A percentile compares a stretch with the other conserved stretches of the same genome.
phyloP scores from a whole-genome alignment of 2,113 vertebrate genomes.

The Rhinolophus ferrumequinum region DNA sequence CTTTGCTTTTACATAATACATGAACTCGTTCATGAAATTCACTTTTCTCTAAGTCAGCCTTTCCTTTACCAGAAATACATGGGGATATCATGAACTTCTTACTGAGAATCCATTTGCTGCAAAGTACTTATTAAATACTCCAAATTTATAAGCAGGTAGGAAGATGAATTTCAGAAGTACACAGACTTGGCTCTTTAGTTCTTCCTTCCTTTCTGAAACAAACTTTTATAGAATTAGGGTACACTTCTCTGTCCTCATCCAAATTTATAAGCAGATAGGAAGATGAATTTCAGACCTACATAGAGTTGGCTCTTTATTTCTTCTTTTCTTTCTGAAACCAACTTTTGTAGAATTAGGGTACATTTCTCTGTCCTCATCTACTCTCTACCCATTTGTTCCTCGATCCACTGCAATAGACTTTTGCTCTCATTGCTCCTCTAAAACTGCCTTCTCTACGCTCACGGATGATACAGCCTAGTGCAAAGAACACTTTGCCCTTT shows the following conservation, averaged over 20 bases:
- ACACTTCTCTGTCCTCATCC: neutral
- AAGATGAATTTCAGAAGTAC: neutral
- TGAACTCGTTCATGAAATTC: constrained; percentile 12
- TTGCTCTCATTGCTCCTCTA: neutral
- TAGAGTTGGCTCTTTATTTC: neutral
- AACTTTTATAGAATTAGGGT: neutral
- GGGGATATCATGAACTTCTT: neutral
- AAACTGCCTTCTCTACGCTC: neutral
- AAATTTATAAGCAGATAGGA: neutral
- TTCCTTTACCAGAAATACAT: constrained; percentile 34
- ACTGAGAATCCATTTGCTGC: neutral
- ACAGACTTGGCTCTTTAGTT: neutral
- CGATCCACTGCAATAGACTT: neutral
- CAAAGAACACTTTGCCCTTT: neutral
- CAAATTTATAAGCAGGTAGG: constrained; percentile 1
- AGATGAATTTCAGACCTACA: neutral
- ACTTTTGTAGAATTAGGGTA: neutral
- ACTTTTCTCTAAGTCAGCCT: neutral
- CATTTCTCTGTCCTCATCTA: neutral
- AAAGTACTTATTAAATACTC: neutral
- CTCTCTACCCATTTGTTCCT: neutral
- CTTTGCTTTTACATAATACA: constrained; percentile 33
- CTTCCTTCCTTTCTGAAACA: neutral
- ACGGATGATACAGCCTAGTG: neutral
- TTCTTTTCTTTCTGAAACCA: neutral